Evolutionary conservation across 1,140 invertebrate genomes (phyloP), one percentile per base, ranked within the genome.

Genomic region (Rhysida immarginata): DNA sequence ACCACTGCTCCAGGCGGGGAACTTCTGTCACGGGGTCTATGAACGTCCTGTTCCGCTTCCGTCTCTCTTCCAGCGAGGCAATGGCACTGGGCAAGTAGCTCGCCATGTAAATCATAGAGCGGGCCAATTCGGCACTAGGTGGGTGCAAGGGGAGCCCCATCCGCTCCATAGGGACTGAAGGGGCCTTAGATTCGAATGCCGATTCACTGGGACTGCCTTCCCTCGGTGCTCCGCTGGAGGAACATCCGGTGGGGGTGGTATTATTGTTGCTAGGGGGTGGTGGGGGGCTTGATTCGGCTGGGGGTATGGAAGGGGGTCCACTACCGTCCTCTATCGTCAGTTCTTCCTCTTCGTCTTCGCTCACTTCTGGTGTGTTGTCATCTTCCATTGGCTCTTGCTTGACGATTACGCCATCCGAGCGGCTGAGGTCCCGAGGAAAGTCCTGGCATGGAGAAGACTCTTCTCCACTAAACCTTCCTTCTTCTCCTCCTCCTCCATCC

Each of bases 1-100:
- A 97, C 93, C 94, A 97, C 65, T 90, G 87, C 68, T 97, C 94
- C 55, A 98, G 74, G 61, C 90, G 81, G 2, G 94, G 94, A 46
- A 98, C 94, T 77, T 98, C 95, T 23, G 90, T 92, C 14, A 96
- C 88, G 0, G 94, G 95, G 74, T 98, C 95, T 61, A 98, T 98
- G 69, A 98, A 98, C n/a, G 94, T 96, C 58, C 95, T 79, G 70
- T 96, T 96, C 29, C 94, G 79, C 70, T 94, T 93, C 29, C 90
- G 77, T 52, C 91, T 79, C 67, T 93, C 88, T 62, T 90, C 87
- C 76, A 64, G 79, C 71, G 63, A 78, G 68, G 43, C 11, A 71
- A 67, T 54, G 73, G 66, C 50, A 78, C 69, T 75, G 75, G 52
- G 74, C 73, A 85, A 83, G 66, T 88, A 89, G 64, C 87, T 85